A percentile compares a stretch with the other conserved stretches of the same genome.
These are phyloP conservation scores for Leuciscus waleckii DNA, from an alignment of 2,797 vertebrate species.

Conservation along the genomic window DNA sequence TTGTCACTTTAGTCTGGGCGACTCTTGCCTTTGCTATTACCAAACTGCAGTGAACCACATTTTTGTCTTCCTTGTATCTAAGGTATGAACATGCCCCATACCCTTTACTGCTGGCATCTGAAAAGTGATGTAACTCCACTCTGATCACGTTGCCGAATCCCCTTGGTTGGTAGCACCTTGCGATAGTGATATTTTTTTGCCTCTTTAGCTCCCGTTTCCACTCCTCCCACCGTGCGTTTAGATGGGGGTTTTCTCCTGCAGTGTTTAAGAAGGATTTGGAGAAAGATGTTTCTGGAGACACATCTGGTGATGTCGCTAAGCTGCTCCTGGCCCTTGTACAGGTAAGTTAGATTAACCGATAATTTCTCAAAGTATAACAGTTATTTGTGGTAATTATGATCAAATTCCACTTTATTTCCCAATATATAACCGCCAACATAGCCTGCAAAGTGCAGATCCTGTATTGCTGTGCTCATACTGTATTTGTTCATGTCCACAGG, in stretches of 20 bases:
- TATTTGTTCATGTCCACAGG: slow-evolving; percentile 73
- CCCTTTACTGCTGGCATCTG: too few species aligned
- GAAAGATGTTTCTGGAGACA: slow-evolving; percentile 93
- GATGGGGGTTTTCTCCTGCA: slow-evolving; percentile 71
- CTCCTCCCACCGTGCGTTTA: too few species aligned
- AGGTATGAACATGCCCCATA: too few species aligned
- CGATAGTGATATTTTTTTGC: too few species aligned
- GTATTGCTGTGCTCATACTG: not conserved
- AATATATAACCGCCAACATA: not conserved
- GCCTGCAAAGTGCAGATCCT: not conserved
- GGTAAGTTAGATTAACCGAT: slow-evolving; percentile 70
- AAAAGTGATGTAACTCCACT: too few species aligned
- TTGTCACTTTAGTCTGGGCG: too few species aligned
- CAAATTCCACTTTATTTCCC: not conserved
- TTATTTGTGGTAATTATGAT: not conserved
- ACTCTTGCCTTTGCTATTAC: too few species aligned
- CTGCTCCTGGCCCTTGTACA: slow-evolving; percentile 91
- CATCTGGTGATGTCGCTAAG: slow-evolving; percentile 93
- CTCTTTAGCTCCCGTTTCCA: too few species aligned
- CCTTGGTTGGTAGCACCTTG: too few species aligned
- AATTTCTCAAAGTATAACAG: not conserved
- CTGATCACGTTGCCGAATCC: too few species aligned
- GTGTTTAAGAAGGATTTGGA: slow-evolving; percentile 97
- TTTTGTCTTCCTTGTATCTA: too few species aligned
- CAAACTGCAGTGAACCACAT: too few species aligned